Percentiles rank a stretch among this genome's conserved stretches.
These are phyloP conservation scores for Yoshiicerus persimilis DNA, from an alignment of 1,140 invertebrate species.

Conservation along the genomic window DNA sequence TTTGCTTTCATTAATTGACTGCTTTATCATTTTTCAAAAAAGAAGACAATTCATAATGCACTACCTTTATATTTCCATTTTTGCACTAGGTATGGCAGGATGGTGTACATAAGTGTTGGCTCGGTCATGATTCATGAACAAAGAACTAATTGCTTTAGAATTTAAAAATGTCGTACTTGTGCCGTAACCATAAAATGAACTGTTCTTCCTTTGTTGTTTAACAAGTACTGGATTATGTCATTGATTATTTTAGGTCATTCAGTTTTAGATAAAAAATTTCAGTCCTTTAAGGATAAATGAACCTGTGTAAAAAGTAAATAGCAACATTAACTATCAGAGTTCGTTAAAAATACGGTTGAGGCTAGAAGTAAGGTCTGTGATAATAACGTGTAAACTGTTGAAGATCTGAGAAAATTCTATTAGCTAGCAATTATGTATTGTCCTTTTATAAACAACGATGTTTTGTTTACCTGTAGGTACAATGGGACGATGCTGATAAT, in stretches of 20 bases:
- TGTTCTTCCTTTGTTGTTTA: background rate
- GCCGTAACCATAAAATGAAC: background rate
- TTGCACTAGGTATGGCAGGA: too few species aligned
- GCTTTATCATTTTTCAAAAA: too few species aligned
- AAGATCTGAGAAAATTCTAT: background rate
- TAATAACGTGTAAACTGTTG: background rate
- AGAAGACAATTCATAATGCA: too few species aligned
- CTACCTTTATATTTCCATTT: too few species aligned
- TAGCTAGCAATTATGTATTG: background rate
- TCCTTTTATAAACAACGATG: background rate
- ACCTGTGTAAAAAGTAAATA: background rate
- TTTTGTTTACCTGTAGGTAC: background rate
- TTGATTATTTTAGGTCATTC: background rate
- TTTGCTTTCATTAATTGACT: too few species aligned
- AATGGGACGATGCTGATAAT: background rate
- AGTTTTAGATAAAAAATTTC: background rate
- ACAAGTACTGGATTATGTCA: background rate
- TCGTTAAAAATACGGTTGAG: background rate
- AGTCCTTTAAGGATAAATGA: background rate
- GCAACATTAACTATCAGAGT: too few species aligned
- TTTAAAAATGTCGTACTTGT: background rate
- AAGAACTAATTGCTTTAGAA: background rate
- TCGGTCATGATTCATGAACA: background rate
- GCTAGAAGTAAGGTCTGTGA: background rate
- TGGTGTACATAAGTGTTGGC: background rate